Conservation (phyloP, 2,888 invertebrate species). For the Pachycephus smyrnensis region DNA sequence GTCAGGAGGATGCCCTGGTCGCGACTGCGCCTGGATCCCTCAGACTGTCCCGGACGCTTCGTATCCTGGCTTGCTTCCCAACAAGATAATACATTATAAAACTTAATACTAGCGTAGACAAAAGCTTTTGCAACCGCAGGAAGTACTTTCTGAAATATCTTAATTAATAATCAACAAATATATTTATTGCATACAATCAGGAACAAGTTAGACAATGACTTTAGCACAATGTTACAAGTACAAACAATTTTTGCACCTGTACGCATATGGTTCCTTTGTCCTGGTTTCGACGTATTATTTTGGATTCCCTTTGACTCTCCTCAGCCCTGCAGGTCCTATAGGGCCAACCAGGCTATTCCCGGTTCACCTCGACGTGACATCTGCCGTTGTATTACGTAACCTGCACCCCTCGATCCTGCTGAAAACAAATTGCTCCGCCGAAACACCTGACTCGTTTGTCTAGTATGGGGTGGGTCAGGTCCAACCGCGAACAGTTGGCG, state of each 20-base stretch:
- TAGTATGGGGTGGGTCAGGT: not conserved
- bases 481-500: not conserved
- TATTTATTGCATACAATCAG: not conserved
- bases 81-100: not conserved
- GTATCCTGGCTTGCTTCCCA: not conserved
- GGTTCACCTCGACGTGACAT: constrained; percentile 3
- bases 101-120: not conserved
- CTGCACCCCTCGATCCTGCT: not conserved
- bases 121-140: not conserved
- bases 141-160: not conserved
- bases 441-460: constrained; percentile 1
- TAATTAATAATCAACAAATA: not conserved
- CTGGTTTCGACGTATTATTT: not conserved
- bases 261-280: not conserved
- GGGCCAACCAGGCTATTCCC: not conserved
- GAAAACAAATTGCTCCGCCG: not conserved
- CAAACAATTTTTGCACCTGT: not conserved
- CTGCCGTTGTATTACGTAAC: constrained; percentile 12
- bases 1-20: not conserved
- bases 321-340: not conserved
- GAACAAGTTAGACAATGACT: not conserved
- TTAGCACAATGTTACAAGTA: not conserved
- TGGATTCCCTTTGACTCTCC: not conserved
- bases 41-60: not conserved
- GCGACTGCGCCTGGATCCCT: not conserved